A percentile compares a stretch with the other conserved stretches of the same genome.
Evolutionary conservation across 2,113 vertebrate species (phyloP).

Genomic region (Cavia porcellus): DNA sequence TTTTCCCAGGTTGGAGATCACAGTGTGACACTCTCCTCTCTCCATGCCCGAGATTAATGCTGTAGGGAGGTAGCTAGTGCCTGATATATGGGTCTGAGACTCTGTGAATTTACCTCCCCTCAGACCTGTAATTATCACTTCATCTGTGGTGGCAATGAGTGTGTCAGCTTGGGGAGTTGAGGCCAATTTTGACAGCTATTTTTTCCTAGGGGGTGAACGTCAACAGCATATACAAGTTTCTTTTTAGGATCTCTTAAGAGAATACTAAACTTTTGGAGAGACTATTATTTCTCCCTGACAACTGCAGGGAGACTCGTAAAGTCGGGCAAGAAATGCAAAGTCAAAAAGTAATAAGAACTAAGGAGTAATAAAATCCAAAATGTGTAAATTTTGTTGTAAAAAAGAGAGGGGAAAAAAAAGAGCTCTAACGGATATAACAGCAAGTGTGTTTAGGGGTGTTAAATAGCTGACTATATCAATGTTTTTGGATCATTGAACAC

Average conservation of each 20-base stretch:
- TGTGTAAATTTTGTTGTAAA: too few species aligned
- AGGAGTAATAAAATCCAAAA: too few species aligned
- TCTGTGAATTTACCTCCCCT: background rate
- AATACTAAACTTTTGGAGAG: background rate
- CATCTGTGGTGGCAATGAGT: background rate
- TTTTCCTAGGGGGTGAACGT: background rate
- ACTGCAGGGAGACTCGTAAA: too few species aligned
- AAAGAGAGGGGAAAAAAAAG: too few species aligned
- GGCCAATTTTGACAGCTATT: background rate
- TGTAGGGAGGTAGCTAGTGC: accelerated
- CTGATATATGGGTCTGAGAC: background rate
- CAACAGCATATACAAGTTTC: background rate
- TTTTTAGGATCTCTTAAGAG: background rate
- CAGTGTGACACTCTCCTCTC: background rate
- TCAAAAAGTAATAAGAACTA: too few species aligned
- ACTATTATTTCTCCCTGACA: background rate
- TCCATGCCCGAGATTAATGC: background rate
- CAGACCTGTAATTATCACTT: background rate
- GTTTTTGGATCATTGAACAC: too few species aligned
- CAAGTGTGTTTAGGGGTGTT: too few species aligned
- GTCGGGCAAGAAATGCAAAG: too few species aligned
- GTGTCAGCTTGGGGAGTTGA: background rate
- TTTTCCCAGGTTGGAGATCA: background rate
- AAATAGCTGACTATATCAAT: too few species aligned
- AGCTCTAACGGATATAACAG: too few species aligned